These are phyloP conservation scores for Hozukius guyotensis DNA, from an alignment of 2,797 vertebrate genomes.

Conservation along the genomic window DNA sequence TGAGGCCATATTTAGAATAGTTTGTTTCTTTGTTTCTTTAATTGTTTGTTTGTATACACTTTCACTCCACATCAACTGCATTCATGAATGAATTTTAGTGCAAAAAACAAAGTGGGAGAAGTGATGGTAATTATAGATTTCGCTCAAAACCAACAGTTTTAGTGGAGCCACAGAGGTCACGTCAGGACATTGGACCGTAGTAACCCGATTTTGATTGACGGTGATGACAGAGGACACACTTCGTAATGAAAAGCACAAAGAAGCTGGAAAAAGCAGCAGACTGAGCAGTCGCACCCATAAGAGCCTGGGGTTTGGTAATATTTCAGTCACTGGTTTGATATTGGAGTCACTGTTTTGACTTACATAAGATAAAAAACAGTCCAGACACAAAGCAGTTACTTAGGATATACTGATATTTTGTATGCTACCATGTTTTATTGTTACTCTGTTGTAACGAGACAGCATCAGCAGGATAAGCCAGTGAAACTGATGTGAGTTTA, in stretches of 20 bases:
- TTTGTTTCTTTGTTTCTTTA: slow-evolving; percentile 19
- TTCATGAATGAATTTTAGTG: not conserved
- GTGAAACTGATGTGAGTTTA: not conserved
- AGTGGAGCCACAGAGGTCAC: slow-evolving; percentile 3
- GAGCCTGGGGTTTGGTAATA: not conserved
- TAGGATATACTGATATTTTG: not conserved
- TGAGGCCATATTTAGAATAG: slow-evolving; percentile 36
- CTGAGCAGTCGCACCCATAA: slow-evolving; percentile 7
- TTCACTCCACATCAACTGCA: not conserved
- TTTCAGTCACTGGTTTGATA: not conserved
- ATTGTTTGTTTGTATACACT: slow-evolving; percentile 26
- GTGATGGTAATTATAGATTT: not conserved
- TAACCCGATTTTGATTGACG: slow-evolving; percentile 9
- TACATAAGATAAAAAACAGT: not conserved
- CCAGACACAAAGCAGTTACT: not conserved
- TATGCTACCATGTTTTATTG: not conserved
- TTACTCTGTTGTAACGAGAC: not conserved
- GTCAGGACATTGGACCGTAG: not conserved
- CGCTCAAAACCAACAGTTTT: not conserved
- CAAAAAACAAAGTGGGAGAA: not conserved
- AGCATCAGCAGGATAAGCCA: not conserved
- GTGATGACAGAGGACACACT: slow-evolving; percentile 36
- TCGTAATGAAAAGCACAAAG: slow-evolving; percentile 16
- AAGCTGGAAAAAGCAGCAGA: slow-evolving; percentile 17
- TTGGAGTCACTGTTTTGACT: not conserved